Conservation (phyloP, 2,888 invertebrate genomes). For the Microctonus aethiopoides region DNA sequence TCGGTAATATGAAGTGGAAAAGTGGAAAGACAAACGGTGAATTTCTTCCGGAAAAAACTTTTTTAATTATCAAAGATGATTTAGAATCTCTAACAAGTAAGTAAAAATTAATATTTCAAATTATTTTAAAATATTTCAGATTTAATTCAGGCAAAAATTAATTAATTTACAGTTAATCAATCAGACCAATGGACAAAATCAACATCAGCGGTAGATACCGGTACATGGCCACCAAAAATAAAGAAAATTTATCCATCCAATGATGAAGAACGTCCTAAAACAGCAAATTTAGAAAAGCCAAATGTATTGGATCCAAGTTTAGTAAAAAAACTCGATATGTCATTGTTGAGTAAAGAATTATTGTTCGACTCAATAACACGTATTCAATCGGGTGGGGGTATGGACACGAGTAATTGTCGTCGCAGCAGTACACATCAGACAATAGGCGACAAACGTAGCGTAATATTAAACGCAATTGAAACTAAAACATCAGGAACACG, state of each 20-base stretch:
- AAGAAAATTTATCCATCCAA: conserved; percentile 42
- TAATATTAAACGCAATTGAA: conserved; percentile 34
- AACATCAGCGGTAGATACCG: conserved; percentile 48
- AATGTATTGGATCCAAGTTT: conserved; percentile 69
- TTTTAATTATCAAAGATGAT: conserved; percentile 55
- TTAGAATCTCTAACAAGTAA: conserved; percentile 42
- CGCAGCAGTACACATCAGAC: background rate
- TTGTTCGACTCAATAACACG: conserved; percentile 62
- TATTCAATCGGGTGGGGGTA: conserved; percentile 45
- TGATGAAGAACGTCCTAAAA: conserved; percentile 66
- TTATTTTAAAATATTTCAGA: background rate
- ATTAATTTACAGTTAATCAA: conserved; percentile 36
- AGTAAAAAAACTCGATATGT: conserved; percentile 71
- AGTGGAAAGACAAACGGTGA: conserved; percentile 35
- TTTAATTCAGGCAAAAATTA: background rate
- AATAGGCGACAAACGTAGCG: conserved; percentile 3
- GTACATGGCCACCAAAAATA: conserved; percentile 59
- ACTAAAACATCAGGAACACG: conserved; percentile 33
- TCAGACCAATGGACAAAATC: conserved; percentile 40
- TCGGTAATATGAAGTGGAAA: conserved; percentile 56
- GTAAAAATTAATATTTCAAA: background rate
- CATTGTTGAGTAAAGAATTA: conserved; percentile 69
- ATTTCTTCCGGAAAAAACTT: conserved; percentile 59
- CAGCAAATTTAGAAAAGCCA: conserved; percentile 71
- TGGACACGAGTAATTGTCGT: conserved; percentile 23